phyloP scores from a whole-genome alignment of 92 coral and sea anemone species.

The Galaxea fascicularis region DNA sequence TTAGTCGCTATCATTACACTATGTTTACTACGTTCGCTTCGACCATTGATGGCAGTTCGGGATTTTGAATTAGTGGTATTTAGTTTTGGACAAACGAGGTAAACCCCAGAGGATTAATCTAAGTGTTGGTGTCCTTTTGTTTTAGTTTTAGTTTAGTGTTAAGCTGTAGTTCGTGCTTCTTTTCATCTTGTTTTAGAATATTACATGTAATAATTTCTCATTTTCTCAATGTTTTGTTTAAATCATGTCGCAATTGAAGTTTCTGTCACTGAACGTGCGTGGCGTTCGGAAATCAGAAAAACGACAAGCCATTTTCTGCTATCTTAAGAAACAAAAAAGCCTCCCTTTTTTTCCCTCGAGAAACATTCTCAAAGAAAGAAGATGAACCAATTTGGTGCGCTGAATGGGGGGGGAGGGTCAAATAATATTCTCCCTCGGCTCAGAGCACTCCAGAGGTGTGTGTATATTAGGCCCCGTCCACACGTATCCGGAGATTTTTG shows the following conservation, averaged over 20 bases:
- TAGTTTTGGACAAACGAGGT: background rate
- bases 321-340: background rate
- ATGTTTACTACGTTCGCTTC: background rate
- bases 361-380: background rate
- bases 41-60: background rate
- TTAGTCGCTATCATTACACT: background rate
- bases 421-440: background rate
- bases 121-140: background rate
- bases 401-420: background rate
- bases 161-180: background rate
- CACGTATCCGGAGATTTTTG: no score
- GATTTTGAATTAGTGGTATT: background rate
- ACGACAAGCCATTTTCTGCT: background rate
- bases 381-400: background rate
- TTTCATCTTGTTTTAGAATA: no score
- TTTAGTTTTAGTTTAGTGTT: background rate
- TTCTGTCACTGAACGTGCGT: background rate
- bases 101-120: slow-evolving; percentile 2
- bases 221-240: background rate
- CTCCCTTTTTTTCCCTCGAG: background rate
- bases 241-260: background rate
- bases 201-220: no score
- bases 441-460: background rate
- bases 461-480: no score
- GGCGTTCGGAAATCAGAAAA: background rate